Percentiles rank a stretch among this genome's conserved stretches.
phyloP scores from a whole-genome alignment of 2,888 invertebrate genomes.

The Tachystola acroxantha region DNA sequence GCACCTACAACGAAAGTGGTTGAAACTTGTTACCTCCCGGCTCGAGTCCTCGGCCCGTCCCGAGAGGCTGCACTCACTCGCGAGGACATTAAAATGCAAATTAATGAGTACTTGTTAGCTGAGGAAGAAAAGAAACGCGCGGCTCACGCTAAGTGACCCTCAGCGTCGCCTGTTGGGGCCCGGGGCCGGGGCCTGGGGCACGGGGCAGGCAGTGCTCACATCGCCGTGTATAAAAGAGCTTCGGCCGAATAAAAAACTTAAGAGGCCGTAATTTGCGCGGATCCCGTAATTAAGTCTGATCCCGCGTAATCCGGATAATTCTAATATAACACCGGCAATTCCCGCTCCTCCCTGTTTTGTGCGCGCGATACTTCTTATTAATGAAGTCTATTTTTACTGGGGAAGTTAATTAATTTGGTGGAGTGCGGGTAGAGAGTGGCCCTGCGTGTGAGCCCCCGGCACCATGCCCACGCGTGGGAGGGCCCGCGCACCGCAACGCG shows the following conservation, averaged over 20 bases:
- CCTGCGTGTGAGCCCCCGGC: too few species aligned
- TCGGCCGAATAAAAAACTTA: conserved; percentile 15
- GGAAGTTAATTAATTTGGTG: conserved; percentile 47
- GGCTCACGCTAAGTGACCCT: not conserved
- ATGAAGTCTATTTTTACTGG: conserved; percentile 52
- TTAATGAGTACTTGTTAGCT: not conserved
- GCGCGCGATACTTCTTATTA: conserved; percentile 39
- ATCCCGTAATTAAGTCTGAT: conserved; percentile 51
- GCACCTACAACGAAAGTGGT: too few species aligned
- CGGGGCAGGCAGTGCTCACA: not conserved
- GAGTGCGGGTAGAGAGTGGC: conserved; percentile 2
- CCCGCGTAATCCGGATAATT: conserved; percentile 56
- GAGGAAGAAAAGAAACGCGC: not conserved
- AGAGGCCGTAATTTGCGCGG: conserved; percentile 32
- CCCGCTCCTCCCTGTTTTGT: conserved; percentile 21
- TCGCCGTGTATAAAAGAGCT: conserved; percentile 1
- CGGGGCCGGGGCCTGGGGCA: too few species aligned
- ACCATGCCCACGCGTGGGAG: too few species aligned
- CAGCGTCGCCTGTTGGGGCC: too few species aligned
- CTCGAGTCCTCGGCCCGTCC: too few species aligned
- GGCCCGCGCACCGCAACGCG: too few species aligned
- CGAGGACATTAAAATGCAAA: conserved; percentile 2
- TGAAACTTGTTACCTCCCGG: too few species aligned
- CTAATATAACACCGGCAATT: conserved; percentile 47
- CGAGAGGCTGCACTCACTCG: too few species aligned